Evolutionary conservation across 2,888 invertebrate species (phyloP).

Genomic region (Nomada hirtipes): DNA sequence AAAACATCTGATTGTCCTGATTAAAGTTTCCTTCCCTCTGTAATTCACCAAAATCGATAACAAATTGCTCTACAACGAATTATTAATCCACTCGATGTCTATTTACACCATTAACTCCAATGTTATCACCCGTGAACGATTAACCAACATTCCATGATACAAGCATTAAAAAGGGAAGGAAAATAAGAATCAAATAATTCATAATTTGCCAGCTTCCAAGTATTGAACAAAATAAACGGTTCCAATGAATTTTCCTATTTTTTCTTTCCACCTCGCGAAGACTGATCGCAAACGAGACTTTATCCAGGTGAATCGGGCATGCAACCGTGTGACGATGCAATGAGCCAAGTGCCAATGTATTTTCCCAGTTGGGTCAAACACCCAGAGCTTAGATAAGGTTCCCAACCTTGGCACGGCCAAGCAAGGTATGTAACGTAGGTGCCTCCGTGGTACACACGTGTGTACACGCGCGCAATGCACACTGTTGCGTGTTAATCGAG

Average conservation of each 20-base stretch:
- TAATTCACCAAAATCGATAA: no score
- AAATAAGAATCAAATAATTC: no score
- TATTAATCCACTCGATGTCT: no score
- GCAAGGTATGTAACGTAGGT: slow-evolving; percentile 67
- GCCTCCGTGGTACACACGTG: slow-evolving; percentile 34
- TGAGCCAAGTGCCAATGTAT: slow-evolving; percentile 73
- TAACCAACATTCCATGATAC: no score
- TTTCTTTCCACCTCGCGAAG: neutral
- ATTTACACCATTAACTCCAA: no score
- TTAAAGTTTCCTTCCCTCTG: no score
- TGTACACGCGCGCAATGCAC: slow-evolving; percentile 15
- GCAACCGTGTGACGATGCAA: slow-evolving; percentile 45
- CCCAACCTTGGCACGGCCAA: slow-evolving; percentile 77
- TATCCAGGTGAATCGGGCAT: slow-evolving; percentile 32
- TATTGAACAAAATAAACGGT: neutral
- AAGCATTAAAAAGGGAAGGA: no score
- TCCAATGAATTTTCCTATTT: neutral
- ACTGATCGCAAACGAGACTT: slow-evolving; percentile 49
- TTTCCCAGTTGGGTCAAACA: slow-evolving; percentile 80
- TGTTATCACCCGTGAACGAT: no score
- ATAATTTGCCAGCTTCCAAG: neutral
- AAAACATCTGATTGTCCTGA: no score
- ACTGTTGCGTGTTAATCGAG: neutral
- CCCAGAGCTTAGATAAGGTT: slow-evolving; percentile 79
- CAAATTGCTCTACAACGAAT: no score